Evolutionary conservation across 2,797 vertebrate genomes (phyloP).

Genomic region (Trematomus bernacchii): DNA sequence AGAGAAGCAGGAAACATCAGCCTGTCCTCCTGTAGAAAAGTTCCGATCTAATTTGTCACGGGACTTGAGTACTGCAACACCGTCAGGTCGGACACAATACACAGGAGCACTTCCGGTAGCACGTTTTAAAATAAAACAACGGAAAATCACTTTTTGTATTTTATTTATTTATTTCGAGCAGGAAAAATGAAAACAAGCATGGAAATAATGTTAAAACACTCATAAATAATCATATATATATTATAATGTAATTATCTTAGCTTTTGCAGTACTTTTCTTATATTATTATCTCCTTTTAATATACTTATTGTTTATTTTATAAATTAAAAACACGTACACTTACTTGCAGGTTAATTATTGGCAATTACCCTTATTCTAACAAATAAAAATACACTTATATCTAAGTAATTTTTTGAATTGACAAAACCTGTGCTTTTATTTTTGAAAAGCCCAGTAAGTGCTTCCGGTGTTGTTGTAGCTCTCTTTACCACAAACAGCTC

Average conservation of each 20-base stretch:
- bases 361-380: too few relatives aligned
- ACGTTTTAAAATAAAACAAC: conserved; percentile 50
- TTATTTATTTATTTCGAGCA: too few relatives aligned
- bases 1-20: conserved; percentile 75
- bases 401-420: background rate
- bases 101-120: background rate
- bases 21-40: conserved; percentile 64
- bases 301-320: too few relatives aligned
- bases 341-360: too few relatives aligned
- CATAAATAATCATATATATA: too few relatives aligned
- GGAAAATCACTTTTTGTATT: background rate
- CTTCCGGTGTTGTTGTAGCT: conserved; percentile 20
- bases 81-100: fast-evolving
- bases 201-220: too few relatives aligned
- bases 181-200: too few relatives aligned
- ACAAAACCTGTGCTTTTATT: conserved; percentile 37
- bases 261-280: too few relatives aligned
- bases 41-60: conserved; percentile 85
- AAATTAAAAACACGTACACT: too few relatives aligned
- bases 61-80: conserved; percentile 57
- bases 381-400: too few relatives aligned
- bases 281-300: too few relatives aligned
- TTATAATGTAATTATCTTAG: too few relatives aligned
- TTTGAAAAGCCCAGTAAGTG: background rate
- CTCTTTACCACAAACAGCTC: background rate